These are phyloP conservation scores for Tricholauxania praeusta DNA, from an alignment of 2,888 invertebrate species.

Conservation along the genomic window DNA sequence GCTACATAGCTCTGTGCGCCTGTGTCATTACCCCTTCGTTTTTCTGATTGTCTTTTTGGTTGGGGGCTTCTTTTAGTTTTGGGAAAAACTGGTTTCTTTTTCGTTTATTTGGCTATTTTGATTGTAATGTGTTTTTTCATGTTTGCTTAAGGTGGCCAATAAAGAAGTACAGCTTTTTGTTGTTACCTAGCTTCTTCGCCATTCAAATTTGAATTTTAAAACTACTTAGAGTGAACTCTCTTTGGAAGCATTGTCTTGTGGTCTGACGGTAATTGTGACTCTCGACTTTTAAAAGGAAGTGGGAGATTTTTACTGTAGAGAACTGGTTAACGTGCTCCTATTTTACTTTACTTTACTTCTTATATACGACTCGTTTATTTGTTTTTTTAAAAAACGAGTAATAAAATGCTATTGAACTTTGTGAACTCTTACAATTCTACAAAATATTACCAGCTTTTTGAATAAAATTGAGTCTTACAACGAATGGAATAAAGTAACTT, in stretches of 20 bases:
- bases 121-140: conserved; percentile 16
- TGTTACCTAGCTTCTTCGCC: conserved; percentile 33
- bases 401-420: conserved; percentile 29
- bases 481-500: too few species aligned
- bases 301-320: conserved; percentile 43
- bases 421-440: conserved; percentile 7
- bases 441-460: too few species aligned
- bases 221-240: too few species aligned
- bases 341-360: conserved; percentile 31
- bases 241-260: too few species aligned
- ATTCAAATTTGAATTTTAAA: conserved; percentile 43
- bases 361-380: conserved; percentile 30
- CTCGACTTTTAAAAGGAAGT: conserved; percentile 46
- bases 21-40: background rate
- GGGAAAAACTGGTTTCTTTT: conserved; percentile 64
- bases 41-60: background rate
- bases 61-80: conserved; percentile 55
- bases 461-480: too few species aligned
- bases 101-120: conserved; percentile 48
- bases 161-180: conserved; percentile 41
- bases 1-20: conserved; percentile 42
- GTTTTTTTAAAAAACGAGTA: too few species aligned
- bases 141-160: conserved; percentile 12
- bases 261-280: too few species aligned
- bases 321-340: conserved; percentile 26